A percentile compares a stretch with the other conserved stretches of the same genome.
These are phyloP conservation scores for Ia io DNA, from an alignment of 2,113 vertebrate genomes.

Conservation along the genomic window DNA sequence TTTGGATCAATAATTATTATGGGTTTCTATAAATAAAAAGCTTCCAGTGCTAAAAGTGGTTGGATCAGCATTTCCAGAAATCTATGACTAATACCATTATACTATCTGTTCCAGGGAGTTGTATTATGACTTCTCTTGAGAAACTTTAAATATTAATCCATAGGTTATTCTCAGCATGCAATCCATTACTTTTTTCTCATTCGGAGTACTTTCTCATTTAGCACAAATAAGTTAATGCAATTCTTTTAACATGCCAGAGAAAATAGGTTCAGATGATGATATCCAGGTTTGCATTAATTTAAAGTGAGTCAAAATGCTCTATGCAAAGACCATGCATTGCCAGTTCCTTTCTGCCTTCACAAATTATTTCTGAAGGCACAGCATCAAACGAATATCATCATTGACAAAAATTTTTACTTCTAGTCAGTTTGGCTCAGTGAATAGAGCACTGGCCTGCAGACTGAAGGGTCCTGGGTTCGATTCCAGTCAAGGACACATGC, in stretches of 20 bases:
- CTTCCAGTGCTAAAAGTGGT: constrained; percentile 54
- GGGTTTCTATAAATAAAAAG: constrained; percentile 68
- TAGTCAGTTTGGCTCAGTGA: no score
- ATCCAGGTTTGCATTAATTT: constrained; percentile 35
- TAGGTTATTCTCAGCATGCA: constrained; percentile 63
- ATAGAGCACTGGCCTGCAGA: no score
- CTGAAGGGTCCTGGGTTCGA: no score
- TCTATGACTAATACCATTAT: constrained; percentile 65
- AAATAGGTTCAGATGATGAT: constrained; percentile 25
- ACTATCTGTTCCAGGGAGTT: constrained; percentile 52
- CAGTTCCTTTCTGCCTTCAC: constrained; percentile 22
- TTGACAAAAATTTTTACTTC: not conserved
- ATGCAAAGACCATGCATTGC: not conserved
- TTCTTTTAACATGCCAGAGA: constrained; percentile 41
- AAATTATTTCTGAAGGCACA: constrained; percentile 33
- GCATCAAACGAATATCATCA: constrained; percentile 38
- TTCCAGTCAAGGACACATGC: no score
- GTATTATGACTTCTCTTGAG: constrained; percentile 64
- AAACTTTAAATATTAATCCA: constrained; percentile 71
- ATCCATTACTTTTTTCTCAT: constrained; percentile 45
- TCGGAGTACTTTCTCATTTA: constrained; percentile 36
- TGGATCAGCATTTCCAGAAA: constrained; percentile 62
- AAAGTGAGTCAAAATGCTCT: constrained; percentile 41
- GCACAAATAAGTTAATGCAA: constrained; percentile 39
- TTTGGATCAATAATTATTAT: constrained; percentile 68